These are phyloP conservation scores for Pseudopleuronectes americanus DNA, from an alignment of 2,797 vertebrate species.

Conservation along the genomic window DNA sequence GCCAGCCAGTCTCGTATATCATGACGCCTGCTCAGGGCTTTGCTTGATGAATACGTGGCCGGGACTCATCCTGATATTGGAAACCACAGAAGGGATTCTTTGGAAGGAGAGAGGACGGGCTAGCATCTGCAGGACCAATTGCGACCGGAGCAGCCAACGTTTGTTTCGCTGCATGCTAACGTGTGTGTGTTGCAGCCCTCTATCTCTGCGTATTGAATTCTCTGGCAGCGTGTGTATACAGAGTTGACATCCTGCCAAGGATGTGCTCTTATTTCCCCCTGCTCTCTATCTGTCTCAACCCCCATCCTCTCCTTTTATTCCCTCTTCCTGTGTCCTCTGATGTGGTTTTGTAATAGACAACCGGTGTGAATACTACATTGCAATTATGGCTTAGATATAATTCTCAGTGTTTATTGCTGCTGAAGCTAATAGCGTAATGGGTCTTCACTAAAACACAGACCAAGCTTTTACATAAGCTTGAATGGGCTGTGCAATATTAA, in stretches of 20 bases:
- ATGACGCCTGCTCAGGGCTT: slow-evolving; percentile 34
- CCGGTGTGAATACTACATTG: slow-evolving; percentile 26
- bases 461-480: background rate
- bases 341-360: slow-evolving; percentile 49
- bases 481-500: background rate
- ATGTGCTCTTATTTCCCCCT: slow-evolving; percentile 53
- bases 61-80: slow-evolving; percentile 50
- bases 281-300: slow-evolving; percentile 53
- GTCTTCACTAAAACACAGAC: background rate
- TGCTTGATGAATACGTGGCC: slow-evolving; percentile 35
- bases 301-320: slow-evolving; percentile 46
- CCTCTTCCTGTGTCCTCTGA: slow-evolving; percentile 47
- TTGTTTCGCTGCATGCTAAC: slow-evolving; percentile 42
- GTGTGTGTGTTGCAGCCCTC: slow-evolving; percentile 48
- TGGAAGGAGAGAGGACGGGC: slow-evolving; percentile 46
- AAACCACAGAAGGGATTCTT: slow-evolving; percentile 66
- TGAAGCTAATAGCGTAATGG: slow-evolving; percentile 13
- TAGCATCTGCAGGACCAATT: slow-evolving; percentile 72
- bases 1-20: slow-evolving; percentile 23
- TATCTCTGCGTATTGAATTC: slow-evolving; percentile 71
- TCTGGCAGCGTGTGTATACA: slow-evolving; percentile 67
- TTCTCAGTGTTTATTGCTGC: slow-evolving; percentile 22
- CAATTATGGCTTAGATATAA: slow-evolving; percentile 31
- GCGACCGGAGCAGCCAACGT: slow-evolving; percentile 66
- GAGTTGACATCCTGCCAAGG: slow-evolving; percentile 75